A percentile compares a stretch with the other conserved stretches of the same genome.
These are phyloP conservation scores for Drosophila fungiperda DNA, from an alignment of 2,888 invertebrate species.

Conservation along the genomic window DNA sequence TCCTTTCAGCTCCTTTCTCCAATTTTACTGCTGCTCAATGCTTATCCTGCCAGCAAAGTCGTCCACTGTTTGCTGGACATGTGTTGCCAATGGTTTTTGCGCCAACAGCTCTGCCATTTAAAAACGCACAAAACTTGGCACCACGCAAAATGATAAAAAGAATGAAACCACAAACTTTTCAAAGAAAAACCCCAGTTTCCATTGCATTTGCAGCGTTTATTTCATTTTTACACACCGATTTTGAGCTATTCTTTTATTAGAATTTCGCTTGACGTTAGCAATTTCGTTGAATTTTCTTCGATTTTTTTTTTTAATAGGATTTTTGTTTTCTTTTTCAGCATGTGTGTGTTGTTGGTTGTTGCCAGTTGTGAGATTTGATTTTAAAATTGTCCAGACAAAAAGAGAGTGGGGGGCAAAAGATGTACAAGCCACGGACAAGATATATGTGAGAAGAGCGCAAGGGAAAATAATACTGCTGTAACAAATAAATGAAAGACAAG, in stretches of 20 bases:
- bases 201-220: slow-evolving; percentile 66
- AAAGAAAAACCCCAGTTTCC: slow-evolving; percentile 51
- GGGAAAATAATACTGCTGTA: background rate
- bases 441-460: slow-evolving; percentile 31
- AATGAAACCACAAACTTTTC: slow-evolving; percentile 49
- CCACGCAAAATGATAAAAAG: slow-evolving; percentile 17
- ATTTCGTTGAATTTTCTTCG: slow-evolving; percentile 33
- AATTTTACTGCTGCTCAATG: slow-evolving; percentile 13
- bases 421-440: slow-evolving; percentile 7
- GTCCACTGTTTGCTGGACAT: slow-evolving; percentile 67
- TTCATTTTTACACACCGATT: slow-evolving; percentile 80
- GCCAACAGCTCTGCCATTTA: slow-evolving; percentile 71
- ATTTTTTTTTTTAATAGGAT: slow-evolving; percentile 13
- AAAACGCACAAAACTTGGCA: slow-evolving; percentile 70
- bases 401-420: slow-evolving; percentile 29
- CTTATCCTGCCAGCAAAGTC: slow-evolving; percentile 25
- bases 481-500: slow-evolving; percentile 16
- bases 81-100: slow-evolving; percentile 79
- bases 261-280: slow-evolving; percentile 62
- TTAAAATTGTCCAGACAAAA: slow-evolving; percentile 65
- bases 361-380: slow-evolving; percentile 73
- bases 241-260: slow-evolving; percentile 79
- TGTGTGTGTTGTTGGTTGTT: slow-evolving; percentile 9
- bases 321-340: slow-evolving; percentile 13
- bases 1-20: slow-evolving; percentile 9